Base-by-base conservation (phyloP, 2,113 vertebrate genomes). In the Urocynchramus pylzowi region DNA sequence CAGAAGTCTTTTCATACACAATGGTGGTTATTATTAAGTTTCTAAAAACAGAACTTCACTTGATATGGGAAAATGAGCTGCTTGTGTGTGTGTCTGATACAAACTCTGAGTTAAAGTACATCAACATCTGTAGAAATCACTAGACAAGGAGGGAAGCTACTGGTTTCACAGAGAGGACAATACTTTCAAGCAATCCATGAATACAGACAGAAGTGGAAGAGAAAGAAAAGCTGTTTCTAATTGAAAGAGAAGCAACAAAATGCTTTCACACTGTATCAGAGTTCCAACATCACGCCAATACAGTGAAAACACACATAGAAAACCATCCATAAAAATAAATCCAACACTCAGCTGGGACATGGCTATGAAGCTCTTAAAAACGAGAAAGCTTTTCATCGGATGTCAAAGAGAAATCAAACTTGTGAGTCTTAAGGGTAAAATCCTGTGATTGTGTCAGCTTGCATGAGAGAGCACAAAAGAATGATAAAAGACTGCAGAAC, bases 211-310 rank as follows among this genome's bases (percentile, higher is more conserved):
- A 91, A 89, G 44, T 39, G 20, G 33, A 88, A 87, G 63, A 88
- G 67, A 86, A 88, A 91, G n/a, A 77, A 88, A 94, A 93, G 64
- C 90, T 90, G 80, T 70, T 92, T 78, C 52, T 69, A 83, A 76
- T 5, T 83, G 74, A 28, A 89, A 75, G 75, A 90, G 56, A 81
- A 90, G 53, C 64, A 89, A 81, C 54, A 80, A 54, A 95, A 95
- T 45, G 65, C 28, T 75, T 88, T 90, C 77, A 87, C 37, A 57
- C 42, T 16, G 16, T 16, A 42, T 42, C 42, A 42, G 42, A 42
- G 42, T 42, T 42, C 42, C 42, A 42, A 42, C 42, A 42, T 89
- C 78, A 87, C 37, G 50, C 5, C 44, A 81, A 35, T 4, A 86
- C 64, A 95, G 42, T 44, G 52, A 87, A 64, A 80, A 45, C 33